Percentiles rank a stretch among this genome's conserved stretches.
phyloP scores from a whole-genome alignment of 1,140 invertebrate species.

The Tetragonula clypearis region DNA sequence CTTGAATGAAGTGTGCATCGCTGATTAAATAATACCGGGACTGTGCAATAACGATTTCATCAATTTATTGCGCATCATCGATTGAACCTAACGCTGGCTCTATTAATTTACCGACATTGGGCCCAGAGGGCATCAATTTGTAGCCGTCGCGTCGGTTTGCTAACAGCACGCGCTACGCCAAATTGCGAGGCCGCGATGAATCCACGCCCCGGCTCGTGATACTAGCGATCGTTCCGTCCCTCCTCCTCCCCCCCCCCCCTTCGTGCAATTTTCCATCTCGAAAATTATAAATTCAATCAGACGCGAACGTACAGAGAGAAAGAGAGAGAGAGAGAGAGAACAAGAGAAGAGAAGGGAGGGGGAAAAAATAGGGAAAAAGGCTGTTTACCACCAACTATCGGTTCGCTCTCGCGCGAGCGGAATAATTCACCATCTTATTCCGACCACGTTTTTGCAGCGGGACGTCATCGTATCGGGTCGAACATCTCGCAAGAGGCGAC shows the following conservation, averaged over 20 bases:
- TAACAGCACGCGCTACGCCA: conserved; percentile 55
- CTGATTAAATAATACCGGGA: conserved; percentile 61
- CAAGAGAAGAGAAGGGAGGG: no score
- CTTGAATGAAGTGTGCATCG: conserved; percentile 49
- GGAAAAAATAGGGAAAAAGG: no score
- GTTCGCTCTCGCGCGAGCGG: not conserved
- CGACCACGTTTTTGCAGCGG: not conserved
- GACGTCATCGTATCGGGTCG: not conserved
- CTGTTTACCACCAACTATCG: not conserved
- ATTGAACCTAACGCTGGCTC: conserved; percentile 61
- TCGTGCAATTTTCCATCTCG: conserved; percentile 51
- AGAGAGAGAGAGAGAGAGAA: no score
- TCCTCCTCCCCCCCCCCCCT: not conserved
- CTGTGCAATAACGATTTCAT: conserved; percentile 64
- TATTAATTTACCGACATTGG: conserved; percentile 65
- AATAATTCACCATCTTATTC: not conserved
- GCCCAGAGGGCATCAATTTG: conserved; percentile 67
- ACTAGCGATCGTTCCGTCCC: not conserved
- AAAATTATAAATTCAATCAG: conserved; percentile 33
- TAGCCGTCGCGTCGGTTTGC: conserved; percentile 66
- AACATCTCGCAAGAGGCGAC: not conserved
- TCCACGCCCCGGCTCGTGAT: conserved; percentile 48
- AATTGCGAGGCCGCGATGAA: conserved; percentile 61
- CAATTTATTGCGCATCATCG: conserved; percentile 68
- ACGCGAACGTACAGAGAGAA: not conserved